Percentiles rank a stretch among this genome's conserved stretches.
These are phyloP conservation scores for Artibeus jamaicensis DNA, from an alignment of 2,797 vertebrate genomes.

Conservation along the genomic window DNA sequence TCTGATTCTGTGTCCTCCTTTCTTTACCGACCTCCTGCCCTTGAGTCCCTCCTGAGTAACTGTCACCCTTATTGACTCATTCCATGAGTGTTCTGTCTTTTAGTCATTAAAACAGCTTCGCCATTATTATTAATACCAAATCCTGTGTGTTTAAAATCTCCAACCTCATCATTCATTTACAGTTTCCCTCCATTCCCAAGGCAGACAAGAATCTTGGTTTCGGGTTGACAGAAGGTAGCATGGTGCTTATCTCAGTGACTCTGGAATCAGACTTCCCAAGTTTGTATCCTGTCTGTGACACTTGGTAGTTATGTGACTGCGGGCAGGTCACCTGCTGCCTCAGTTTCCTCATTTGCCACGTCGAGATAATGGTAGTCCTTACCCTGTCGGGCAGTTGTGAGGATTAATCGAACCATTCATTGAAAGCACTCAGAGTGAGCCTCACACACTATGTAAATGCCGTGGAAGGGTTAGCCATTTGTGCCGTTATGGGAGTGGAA, in stretches of 20 bases:
- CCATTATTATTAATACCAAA: background rate
- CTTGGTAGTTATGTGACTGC: background rate
- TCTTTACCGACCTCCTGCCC: background rate
- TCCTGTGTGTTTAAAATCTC: slow-evolving; percentile 18
- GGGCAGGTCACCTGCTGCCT: background rate
- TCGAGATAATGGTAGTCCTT: background rate
- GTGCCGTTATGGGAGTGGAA: background rate
- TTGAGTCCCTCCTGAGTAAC: background rate
- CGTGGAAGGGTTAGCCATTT: background rate
- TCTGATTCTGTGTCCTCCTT: background rate
- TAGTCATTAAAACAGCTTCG: background rate
- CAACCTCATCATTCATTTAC: background rate
- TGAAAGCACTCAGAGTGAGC: background rate
- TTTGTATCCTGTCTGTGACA: background rate
- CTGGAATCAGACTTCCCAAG: background rate
- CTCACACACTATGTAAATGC: background rate
- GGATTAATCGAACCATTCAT: background rate
- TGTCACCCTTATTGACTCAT: background rate
- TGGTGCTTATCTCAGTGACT: background rate
- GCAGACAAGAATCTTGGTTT: background rate
- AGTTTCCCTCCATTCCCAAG: background rate
- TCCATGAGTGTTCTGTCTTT: background rate
- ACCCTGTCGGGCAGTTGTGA: background rate
- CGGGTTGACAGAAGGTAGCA: background rate
- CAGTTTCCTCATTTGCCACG: background rate